Conservation (phyloP, 2,888 invertebrate species). For the Apamea sordens region DNA sequence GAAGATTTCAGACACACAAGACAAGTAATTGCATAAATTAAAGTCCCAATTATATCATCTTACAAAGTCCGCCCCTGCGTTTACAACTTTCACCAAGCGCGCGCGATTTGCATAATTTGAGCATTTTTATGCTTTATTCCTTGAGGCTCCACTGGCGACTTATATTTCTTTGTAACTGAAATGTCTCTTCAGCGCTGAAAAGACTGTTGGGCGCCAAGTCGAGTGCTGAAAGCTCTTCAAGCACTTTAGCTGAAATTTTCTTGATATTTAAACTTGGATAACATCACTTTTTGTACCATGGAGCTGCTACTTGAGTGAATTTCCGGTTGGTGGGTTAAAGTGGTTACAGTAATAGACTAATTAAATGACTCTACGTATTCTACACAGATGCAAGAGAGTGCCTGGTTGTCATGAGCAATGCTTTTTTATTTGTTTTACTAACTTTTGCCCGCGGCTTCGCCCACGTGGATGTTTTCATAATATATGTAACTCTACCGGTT, state of each 20-base stretch:
- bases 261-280: slow-evolving; percentile 61
- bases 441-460: no score
- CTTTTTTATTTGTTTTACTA: background rate
- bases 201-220: slow-evolving; percentile 61
- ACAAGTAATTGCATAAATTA: background rate
- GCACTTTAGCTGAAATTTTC: slow-evolving; percentile 53
- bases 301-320: slow-evolving; percentile 11
- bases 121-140: slow-evolving; percentile 75
- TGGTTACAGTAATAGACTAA: background rate
- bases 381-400: background rate
- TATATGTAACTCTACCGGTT: no score
- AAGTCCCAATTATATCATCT: background rate
- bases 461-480: no score
- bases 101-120: slow-evolving; percentile 81
- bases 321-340: background rate
- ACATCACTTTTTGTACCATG: slow-evolving; percentile 39
- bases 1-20: background rate
- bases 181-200: slow-evolving; percentile 64
- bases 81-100: slow-evolving; percentile 66
- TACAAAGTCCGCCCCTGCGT: slow-evolving; percentile 59
- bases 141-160: slow-evolving; percentile 65
- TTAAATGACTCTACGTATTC: background rate
- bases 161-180: slow-evolving; percentile 67
- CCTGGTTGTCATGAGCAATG: background rate
- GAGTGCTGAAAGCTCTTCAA: slow-evolving; percentile 59